These are phyloP conservation scores for Diorhabda sublineata DNA, from an alignment of 1,140 invertebrate species.

Conservation along the genomic window DNA sequence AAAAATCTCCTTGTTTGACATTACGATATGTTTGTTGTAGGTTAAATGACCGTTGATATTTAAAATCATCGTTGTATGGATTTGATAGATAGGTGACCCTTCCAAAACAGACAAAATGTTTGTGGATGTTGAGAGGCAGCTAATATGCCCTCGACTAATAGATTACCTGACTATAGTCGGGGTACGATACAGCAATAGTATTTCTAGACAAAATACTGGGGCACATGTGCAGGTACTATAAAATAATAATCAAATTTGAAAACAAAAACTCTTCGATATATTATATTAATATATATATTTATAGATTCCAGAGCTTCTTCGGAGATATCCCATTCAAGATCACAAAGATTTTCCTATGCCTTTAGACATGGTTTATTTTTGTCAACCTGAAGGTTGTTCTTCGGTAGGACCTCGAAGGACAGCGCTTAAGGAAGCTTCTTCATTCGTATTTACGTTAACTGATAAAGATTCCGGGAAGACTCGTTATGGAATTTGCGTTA, in stretches of 20 bases:
- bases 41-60: too few species aligned
- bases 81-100: conserved; percentile 27
- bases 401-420: conserved; percentile 83
- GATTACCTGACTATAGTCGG: conserved; percentile 98
- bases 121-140: conserved; percentile 69
- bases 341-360: conserved; percentile 97
- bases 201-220: conserved; percentile 59
- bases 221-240: conserved; percentile 64
- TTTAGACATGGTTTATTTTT: conserved; percentile 98
- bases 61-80: too few species aligned
- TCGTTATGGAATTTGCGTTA: conserved; percentile 93
- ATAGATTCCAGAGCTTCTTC: conserved; percentile 82
- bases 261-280: neutral
- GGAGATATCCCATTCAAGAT: conserved; percentile 95
- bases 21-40: too few species aligned
- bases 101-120: conserved; percentile 31
- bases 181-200: conserved; percentile 67
- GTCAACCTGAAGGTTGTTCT: conserved; percentile 97
- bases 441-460: conserved; percentile 97
- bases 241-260: neutral
- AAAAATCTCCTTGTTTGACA: too few species aligned
- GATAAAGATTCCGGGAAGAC: conserved; percentile 93
- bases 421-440: conserved; percentile 82
- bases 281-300: conserved; percentile 10
- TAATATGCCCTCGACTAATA: conserved; percentile 76